Evolutionary conservation across 2,888 invertebrate species (phyloP).

Genomic region (Trichacis sp.): DNA sequence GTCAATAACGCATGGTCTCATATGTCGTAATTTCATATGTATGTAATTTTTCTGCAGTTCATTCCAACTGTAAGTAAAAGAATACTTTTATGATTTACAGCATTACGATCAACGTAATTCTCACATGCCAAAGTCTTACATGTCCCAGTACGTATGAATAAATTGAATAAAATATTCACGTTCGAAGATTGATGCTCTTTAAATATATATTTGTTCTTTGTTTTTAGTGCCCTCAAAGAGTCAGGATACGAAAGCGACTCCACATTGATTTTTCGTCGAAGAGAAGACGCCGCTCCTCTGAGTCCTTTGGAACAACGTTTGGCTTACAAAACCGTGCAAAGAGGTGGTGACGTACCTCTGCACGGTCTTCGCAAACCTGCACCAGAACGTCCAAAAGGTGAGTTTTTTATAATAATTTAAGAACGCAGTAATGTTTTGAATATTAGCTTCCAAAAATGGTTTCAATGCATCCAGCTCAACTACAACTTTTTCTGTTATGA

Average conservation of each 20-base stretch:
- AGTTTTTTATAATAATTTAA: slow-evolving; percentile 47
- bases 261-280: slow-evolving; percentile 84
- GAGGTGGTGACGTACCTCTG: slow-evolving; percentile 94
- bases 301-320: slow-evolving; percentile 87
- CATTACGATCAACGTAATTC: slow-evolving; percentile 78
- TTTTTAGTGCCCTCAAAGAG: slow-evolving; percentile 81
- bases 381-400: slow-evolving; percentile 85
- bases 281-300: slow-evolving; percentile 77
- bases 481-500: too few relatives aligned
- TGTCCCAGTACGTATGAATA: slow-evolving; percentile 79
- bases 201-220: too few relatives aligned
- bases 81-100: slow-evolving; percentile 68
- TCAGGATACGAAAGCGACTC: slow-evolving; percentile 94
- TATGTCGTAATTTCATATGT: slow-evolving; percentile 23
- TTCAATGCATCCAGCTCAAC: slow-evolving; percentile 23
- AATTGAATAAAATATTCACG: too few relatives aligned
- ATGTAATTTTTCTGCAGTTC: background rate
- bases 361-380: slow-evolving; percentile 92
- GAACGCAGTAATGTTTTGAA: slow-evolving; percentile 6
- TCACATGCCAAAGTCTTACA: slow-evolving; percentile 80
- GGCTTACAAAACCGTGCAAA: slow-evolving; percentile 89
- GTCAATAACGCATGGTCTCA: slow-evolving; percentile 39
- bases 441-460: slow-evolving; percentile 26
- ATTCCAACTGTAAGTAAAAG: background rate
- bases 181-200: too few relatives aligned